These are phyloP conservation scores for Creontiades dilutus DNA, from an alignment of 2,888 invertebrate species.

Conservation along the genomic window DNA sequence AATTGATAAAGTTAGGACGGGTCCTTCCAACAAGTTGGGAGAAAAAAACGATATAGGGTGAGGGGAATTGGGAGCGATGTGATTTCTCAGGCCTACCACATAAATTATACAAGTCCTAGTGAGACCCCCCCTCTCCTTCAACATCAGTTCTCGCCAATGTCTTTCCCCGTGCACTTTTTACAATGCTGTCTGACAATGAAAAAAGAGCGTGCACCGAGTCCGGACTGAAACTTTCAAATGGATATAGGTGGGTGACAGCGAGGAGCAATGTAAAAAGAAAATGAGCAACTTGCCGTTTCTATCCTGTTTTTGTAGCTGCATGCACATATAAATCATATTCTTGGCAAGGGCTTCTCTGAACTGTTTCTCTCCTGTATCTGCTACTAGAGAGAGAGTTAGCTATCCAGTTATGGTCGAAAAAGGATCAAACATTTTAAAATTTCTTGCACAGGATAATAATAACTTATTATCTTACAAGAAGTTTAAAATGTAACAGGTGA, in stretches of 20 bases:
- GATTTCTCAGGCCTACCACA: slow-evolving; percentile 55
- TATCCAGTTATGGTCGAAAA: no score
- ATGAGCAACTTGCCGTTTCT: no score
- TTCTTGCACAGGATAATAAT: no score
- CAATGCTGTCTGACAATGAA: slow-evolving; percentile 30
- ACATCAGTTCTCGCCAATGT: slow-evolving; percentile 17
- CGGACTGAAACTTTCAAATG: neutral
- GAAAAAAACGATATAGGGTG: neutral
- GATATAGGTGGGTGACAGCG: neutral
- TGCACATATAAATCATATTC: no score
- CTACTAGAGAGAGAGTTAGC: no score
- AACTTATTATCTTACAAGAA: no score
- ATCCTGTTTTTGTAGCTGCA: no score
- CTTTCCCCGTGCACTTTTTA: neutral
- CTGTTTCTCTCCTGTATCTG: no score
- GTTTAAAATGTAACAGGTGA: no score
- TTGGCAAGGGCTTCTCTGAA: no score
- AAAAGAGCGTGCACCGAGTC: slow-evolving; percentile 18
- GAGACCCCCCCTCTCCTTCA: neutral
- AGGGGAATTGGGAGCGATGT: slow-evolving; percentile 31
- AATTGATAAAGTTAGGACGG: slow-evolving; percentile 64
- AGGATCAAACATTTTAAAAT: no score
- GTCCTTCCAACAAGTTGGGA: slow-evolving; percentile 38
- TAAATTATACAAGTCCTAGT: slow-evolving; percentile 52
- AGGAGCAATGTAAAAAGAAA: no score